Percentiles rank a stretch among this genome's conserved stretches.
Evolutionary conservation across 2,113 vertebrate species (phyloP).

Genomic region (Microtus richardsoni): DNA sequence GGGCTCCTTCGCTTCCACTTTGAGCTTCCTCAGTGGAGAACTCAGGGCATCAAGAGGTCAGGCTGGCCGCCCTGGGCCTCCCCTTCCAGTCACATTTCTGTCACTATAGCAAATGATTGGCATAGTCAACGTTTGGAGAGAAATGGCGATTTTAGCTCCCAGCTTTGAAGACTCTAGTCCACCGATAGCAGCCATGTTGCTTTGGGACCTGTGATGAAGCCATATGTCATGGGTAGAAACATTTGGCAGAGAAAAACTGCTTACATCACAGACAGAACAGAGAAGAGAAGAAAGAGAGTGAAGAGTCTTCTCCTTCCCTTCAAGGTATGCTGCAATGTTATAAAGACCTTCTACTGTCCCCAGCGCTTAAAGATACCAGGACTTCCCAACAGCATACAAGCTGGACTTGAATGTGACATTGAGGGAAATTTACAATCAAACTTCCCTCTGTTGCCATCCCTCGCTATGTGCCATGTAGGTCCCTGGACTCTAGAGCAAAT

Average conservation of each 20-base stretch:
- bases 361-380: background rate
- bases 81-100: background rate
- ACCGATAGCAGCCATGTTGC: background rate
- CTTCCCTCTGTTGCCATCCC: background rate
- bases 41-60: background rate
- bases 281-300: no score
- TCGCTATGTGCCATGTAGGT: background rate
- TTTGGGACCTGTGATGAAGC: no score
- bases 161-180: no score
- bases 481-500: background rate
- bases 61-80: background rate
- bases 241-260: background rate
- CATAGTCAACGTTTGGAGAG: background rate
- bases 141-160: background rate
- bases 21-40: background rate
- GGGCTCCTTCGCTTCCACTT: background rate
- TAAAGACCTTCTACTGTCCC: background rate
- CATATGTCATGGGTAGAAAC: background rate
- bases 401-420: background rate
- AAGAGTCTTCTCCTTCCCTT: background rate
- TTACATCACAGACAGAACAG: background rate
- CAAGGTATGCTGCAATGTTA: background rate
- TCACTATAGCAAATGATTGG: background rate
- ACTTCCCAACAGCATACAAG: background rate
- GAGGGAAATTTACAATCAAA: background rate